Evolutionary conservation across 2,113 vertebrate species (phyloP), one percentile per base, ranked within the genome.

Genomic region (Xerus inauris): DNA sequence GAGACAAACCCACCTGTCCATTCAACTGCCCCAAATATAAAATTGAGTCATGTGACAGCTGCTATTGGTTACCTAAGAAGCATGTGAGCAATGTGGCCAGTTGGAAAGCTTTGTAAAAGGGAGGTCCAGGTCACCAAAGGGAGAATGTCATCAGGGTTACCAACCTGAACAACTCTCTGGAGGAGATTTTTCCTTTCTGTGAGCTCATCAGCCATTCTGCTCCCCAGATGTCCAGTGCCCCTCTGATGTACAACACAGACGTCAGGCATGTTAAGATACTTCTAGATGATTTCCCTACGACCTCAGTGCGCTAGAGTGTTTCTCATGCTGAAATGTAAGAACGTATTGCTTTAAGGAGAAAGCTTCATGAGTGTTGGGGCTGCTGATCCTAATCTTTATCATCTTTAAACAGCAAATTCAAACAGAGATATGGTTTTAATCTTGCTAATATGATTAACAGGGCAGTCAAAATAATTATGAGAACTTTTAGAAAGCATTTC

Each of bases 371-470:
- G 6, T 30, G 35, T 45, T 73, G 72, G 10, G 32, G 22, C 8
- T 54, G 69, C 62, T 24, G 72, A 76, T 24, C 4, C 5, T 79
- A 8, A 16, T 81, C 89, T 59, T 83, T 42, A n/a, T 79, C 73
- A 30, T 83, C 35, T 87, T 85, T 47, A 87, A 80, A 45, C 17
- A 65, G 81, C 35, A 75, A 90, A 93, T 95, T 64, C 69, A 45
- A 87, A 86, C 22, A 79, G 22, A 57, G 11, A 73, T 12, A 32
- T 8, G 19, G 42, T 49, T 89, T 96, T 92, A 45, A 87, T 54
- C 49, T 82, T 28, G 22, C 3, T 73, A 47, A 85, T 73, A 30
- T 77, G 19, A 94, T 82, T 87, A 94, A 94, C 1, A 57, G 81
- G 45, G 45, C 4, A 84, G 26, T 67, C 8, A 38, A 94, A 89